phyloP scores from a whole-genome alignment of 2,113 vertebrate species.

The Piprites chloris region DNA sequence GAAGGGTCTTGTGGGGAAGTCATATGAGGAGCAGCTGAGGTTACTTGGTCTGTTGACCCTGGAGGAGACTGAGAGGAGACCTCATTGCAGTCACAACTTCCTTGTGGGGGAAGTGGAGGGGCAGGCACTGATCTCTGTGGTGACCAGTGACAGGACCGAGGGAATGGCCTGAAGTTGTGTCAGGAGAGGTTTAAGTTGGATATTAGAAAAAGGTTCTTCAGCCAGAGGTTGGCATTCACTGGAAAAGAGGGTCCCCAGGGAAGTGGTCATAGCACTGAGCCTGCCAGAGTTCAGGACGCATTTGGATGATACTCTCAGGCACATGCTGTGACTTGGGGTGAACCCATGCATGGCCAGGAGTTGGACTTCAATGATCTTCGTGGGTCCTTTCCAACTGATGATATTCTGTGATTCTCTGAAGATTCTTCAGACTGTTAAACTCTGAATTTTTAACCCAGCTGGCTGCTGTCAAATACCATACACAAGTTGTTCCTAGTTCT shows the following conservation, averaged over 20 bases:
- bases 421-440: background rate
- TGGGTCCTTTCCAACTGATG: background rate
- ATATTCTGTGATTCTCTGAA: background rate
- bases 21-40: fast-evolving
- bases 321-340: background rate
- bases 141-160: background rate
- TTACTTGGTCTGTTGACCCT: background rate
- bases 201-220: background rate
- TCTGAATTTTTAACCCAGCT: background rate
- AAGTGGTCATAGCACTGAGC: background rate
- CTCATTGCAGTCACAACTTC: background rate
- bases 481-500: background rate
- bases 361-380: background rate
- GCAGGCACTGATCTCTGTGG: background rate
- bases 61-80: background rate
- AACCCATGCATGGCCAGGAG: background rate
- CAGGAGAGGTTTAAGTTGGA: fast-evolving
- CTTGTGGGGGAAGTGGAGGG: fast-evolving
- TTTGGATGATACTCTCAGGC: background rate
- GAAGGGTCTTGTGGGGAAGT: background rate
- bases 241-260: background rate
- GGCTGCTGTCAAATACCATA: background rate
- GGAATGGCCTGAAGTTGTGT: background rate
- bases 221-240: fast-evolving
- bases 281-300: no score